Conservation (phyloP, 2,888 invertebrate genomes). For the Chymomyza procnemis region DNA sequence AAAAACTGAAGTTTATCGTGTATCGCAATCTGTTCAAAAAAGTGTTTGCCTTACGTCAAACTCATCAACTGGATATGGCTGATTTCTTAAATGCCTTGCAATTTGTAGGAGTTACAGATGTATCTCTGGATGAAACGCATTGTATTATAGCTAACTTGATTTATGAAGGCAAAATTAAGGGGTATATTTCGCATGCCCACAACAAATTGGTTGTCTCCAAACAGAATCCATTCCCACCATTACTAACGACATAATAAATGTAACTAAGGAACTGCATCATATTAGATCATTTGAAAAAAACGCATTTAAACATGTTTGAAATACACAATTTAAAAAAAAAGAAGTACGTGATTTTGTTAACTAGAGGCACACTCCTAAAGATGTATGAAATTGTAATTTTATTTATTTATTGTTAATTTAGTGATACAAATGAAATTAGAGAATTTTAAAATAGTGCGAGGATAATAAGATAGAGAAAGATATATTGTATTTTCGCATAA, state of each 20-base stretch:
- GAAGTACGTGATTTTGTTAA: not conserved
- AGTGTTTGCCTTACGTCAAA: conserved; percentile 86
- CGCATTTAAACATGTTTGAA: not conserved
- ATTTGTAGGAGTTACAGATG: conserved; percentile 89
- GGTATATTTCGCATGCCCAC: conserved; percentile 98
- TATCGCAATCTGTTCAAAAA: conserved; percentile 97
- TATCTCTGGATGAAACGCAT: conserved; percentile 95
- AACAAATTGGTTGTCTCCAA: conserved; percentile 98
- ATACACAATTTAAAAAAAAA: not conserved
- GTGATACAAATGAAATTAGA: too few relatives aligned
- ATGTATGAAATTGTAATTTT: too few relatives aligned
- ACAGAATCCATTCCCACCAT: conserved; percentile 94
- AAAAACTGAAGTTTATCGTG: conserved; percentile 95
- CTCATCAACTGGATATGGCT: conserved; percentile 92
- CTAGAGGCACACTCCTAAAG: too few relatives aligned
- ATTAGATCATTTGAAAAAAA: not conserved
- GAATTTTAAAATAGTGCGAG: too few relatives aligned
- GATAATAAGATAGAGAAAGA: too few relatives aligned
- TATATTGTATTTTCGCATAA: too few relatives aligned
- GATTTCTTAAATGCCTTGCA: conserved; percentile 90
- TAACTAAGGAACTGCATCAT: not conserved
- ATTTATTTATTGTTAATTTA: too few relatives aligned
- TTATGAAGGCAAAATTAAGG: conserved; percentile 97
- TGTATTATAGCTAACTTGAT: conserved; percentile 98
- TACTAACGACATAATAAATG: conserved; percentile 81